Evolutionary conservation across 2,113 vertebrate species (phyloP).

Genomic region (Phrynocephalus versicolor): DNA sequence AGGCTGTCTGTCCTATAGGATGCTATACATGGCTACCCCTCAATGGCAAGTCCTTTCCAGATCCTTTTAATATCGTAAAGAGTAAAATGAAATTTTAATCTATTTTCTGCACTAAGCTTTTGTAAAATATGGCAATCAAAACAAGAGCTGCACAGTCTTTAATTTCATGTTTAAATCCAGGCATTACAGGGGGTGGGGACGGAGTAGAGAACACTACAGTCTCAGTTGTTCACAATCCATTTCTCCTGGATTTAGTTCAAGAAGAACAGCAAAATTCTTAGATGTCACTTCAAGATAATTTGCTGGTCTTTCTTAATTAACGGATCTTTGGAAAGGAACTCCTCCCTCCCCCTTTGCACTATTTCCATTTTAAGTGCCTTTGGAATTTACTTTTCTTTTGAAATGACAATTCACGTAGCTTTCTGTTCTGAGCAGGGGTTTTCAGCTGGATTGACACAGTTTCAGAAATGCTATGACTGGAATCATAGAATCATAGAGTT

Average conservation of each 20-base stretch:
- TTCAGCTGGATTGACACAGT: slow-evolving; percentile 5
- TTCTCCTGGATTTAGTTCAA: not conserved
- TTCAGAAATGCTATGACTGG: not conserved
- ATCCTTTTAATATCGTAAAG: slow-evolving; percentile 23
- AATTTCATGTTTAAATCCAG: not conserved
- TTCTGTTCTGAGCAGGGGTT: slow-evolving; percentile 21
- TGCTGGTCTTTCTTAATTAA: slow-evolving; percentile 42
- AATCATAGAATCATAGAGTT: no score
- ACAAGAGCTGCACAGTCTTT: not conserved
- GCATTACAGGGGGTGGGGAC: no score
- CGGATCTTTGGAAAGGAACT: slow-evolving; percentile 48
- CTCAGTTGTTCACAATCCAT: slow-evolving; percentile 35
- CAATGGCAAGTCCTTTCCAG: slow-evolving; percentile 33
- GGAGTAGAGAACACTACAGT: no score
- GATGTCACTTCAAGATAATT: slow-evolving; percentile 41
- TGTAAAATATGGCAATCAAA: slow-evolving; percentile 41
- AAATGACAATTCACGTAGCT: slow-evolving; percentile 27
- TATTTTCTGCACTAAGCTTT: slow-evolving; percentile 33
- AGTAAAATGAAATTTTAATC: slow-evolving; percentile 10
- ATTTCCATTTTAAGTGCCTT: slow-evolving; percentile 44
- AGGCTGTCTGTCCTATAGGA: no score
- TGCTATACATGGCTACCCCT: slow-evolving; percentile 4
- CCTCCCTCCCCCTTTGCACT: slow-evolving; percentile 2
- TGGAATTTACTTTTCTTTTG: slow-evolving; percentile 23
- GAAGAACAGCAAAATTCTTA: slow-evolving; percentile 16